Percentiles rank a stretch among this genome's conserved stretches.
phyloP scores from a whole-genome alignment of 2,888 invertebrate genomes.

The Pterostichus madidus region DNA sequence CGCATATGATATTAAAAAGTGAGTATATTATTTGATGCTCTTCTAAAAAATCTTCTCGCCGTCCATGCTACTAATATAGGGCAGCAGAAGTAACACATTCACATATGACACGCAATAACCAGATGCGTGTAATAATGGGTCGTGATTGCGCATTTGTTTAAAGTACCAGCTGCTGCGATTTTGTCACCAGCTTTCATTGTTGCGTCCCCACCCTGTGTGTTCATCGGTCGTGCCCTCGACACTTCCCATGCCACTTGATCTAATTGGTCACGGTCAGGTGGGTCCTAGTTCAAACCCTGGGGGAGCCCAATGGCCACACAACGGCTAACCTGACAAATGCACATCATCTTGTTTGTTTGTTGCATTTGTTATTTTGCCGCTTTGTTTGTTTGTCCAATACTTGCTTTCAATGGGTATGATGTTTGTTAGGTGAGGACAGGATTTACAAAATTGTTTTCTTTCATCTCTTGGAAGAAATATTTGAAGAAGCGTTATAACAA shows the following conservation, averaged over 20 bases:
- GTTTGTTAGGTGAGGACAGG: neutral
- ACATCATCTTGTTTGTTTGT: slow-evolving; percentile 37
- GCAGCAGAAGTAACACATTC: slow-evolving; percentile 19
- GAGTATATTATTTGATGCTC: neutral
- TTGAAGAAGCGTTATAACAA: slow-evolving; percentile 4
- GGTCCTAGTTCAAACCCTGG: slow-evolving; percentile 23
- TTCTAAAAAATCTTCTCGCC: neutral
- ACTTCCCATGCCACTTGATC: slow-evolving; percentile 62
- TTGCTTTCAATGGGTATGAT: neutral
- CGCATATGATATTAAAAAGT: neutral
- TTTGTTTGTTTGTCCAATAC: neutral
- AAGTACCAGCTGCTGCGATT: slow-evolving; percentile 51
- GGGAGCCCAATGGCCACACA: slow-evolving; percentile 19
- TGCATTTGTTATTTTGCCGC: slow-evolving; percentile 41
- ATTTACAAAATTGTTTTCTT: neutral
- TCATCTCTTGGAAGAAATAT: neutral
- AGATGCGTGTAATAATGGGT: slow-evolving; percentile 55
- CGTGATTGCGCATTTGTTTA: slow-evolving; percentile 60
- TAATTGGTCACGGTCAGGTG: slow-evolving; percentile 67
- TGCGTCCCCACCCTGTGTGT: neutral
- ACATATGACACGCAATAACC: slow-evolving; percentile 25
- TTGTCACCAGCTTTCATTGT: slow-evolving; percentile 46
- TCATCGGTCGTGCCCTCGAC: slow-evolving; percentile 41
- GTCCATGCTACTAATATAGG: slow-evolving; percentile 20
- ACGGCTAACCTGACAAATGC: slow-evolving; percentile 44